Percentiles rank a stretch among this genome's conserved stretches.
These are phyloP conservation scores for Myripristis murdjan DNA, from an alignment of 2,797 vertebrate species.

Conservation along the genomic window DNA sequence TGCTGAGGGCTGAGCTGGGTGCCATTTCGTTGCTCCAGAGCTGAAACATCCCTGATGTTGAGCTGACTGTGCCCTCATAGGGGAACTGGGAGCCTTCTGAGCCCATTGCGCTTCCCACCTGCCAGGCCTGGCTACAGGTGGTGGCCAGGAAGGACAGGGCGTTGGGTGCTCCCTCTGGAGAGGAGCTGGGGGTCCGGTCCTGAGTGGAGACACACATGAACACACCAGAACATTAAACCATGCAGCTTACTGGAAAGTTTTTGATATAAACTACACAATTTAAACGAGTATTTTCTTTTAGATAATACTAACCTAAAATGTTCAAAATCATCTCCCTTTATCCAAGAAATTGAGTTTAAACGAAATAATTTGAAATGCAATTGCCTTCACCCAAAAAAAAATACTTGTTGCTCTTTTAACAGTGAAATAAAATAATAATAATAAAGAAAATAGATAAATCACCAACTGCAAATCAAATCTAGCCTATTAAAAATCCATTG, in stretches of 20 bases:
- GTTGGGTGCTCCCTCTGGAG: constrained; percentile 85
- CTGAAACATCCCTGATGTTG: constrained; percentile 90
- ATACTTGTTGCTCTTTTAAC: no score
- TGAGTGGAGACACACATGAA: constrained; percentile 55
- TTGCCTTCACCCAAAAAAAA: no score
- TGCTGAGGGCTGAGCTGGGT: constrained; percentile 82
- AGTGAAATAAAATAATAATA: no score
- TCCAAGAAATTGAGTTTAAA: not conserved
- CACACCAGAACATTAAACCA: constrained; percentile 14
- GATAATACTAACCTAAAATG: not conserved
- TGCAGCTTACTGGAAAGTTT: not conserved
- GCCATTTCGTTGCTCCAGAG: constrained; percentile 90
- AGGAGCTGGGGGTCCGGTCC: constrained; percentile 89
- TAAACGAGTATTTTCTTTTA: not conserved
- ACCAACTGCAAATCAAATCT: not conserved
- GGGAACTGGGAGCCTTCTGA: constrained; percentile 85
- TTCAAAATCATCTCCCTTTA: not conserved
- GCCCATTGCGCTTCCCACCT: constrained; percentile 78
- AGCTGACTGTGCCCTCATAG: constrained; percentile 85
- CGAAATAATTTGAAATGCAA: no score
- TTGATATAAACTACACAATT: not conserved
- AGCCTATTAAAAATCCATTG: not conserved
- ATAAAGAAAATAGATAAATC: not conserved
- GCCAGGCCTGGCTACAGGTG: constrained; percentile 88
- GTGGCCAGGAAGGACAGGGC: constrained; percentile 87